Evolutionary conservation across 2,113 vertebrate species (phyloP).

Genomic region (Symphodus melops): DNA sequence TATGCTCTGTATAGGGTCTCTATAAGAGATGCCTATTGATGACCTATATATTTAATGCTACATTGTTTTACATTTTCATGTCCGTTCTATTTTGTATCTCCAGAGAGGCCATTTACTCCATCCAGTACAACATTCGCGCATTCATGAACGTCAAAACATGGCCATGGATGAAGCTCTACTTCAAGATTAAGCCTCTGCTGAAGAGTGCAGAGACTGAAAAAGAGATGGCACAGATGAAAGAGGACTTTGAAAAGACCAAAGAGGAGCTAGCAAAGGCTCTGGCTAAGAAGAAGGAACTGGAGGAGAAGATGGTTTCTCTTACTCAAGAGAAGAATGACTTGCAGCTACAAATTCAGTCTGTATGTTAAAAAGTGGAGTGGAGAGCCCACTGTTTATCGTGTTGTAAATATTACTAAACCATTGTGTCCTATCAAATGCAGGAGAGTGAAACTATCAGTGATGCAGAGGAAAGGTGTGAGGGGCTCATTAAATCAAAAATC

Average conservation of each 20-base stretch:
- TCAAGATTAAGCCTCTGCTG: slow-evolving; percentile 85
- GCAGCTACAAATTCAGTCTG: slow-evolving; percentile 72
- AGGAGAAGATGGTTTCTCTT: slow-evolving; percentile 83
- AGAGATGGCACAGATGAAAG: slow-evolving; percentile 84
- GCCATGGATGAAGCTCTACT: slow-evolving; percentile 88
- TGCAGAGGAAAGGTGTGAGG: slow-evolving; percentile 75
- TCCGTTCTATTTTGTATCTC: not conserved
- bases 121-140: slow-evolving; percentile 90
- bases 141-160: slow-evolving; percentile 89
- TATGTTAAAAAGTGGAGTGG: slow-evolving; percentile 10
- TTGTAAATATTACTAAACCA: not conserved
- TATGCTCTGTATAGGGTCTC: not conserved
- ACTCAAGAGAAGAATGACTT: slow-evolving; percentile 82
- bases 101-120: slow-evolving; percentile 87
- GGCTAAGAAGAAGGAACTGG: slow-evolving; percentile 82
- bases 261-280: slow-evolving; percentile 87
- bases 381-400: not conserved
- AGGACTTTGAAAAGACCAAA: slow-evolving; percentile 90
- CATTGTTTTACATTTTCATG: too few species aligned
- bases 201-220: slow-evolving; percentile 87
- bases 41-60: too few species aligned
- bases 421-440: slow-evolving; percentile 27
- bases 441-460: slow-evolving; percentile 74
- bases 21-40: too few species aligned
- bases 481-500: slow-evolving; percentile 75